phyloP scores from a whole-genome alignment of 1,140 invertebrate species.

The Pseudomyrmex gracilis region DNA sequence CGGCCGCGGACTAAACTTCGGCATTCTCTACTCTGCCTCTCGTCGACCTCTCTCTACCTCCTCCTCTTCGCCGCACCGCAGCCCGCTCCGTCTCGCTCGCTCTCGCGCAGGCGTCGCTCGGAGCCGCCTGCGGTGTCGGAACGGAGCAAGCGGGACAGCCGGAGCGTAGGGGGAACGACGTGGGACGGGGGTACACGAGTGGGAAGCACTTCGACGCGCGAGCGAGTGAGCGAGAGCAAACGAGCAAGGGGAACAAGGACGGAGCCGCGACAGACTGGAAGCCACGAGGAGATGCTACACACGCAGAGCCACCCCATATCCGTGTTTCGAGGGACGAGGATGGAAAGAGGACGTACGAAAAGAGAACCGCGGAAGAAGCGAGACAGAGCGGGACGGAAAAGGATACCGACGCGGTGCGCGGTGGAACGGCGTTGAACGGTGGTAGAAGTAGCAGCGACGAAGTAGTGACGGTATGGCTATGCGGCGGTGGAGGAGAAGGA shows the following conservation, averaged over 20 bases:
- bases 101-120: constrained; percentile 64
- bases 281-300: constrained; percentile 57
- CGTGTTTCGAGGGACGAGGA: constrained; percentile 14
- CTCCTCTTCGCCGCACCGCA: constrained; percentile 37
- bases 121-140: constrained; percentile 66
- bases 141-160: constrained; percentile 52
- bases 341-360: not conserved
- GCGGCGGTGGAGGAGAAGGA: constrained; percentile 26
- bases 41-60: constrained; percentile 59
- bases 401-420: constrained; percentile 47
- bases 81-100: constrained; percentile 22
- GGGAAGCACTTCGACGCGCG: constrained; percentile 39
- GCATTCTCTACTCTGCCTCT: constrained; percentile 74
- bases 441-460: constrained; percentile 61
- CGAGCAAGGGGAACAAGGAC: constrained; percentile 28
- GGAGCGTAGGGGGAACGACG: constrained; percentile 30
- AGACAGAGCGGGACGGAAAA: constrained; percentile 29
- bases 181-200: constrained; percentile 31
- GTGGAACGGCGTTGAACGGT: constrained; percentile 42
- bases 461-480: constrained; percentile 34
- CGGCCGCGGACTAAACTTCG: constrained; percentile 80
- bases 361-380: constrained; percentile 31
- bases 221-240: constrained; percentile 20
- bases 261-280: constrained; percentile 61
- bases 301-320: constrained; percentile 37